Percentiles rank a stretch among this genome's conserved stretches.
Evolutionary conservation across 2,888 invertebrate genomes (phyloP).

Genomic region (Perithous albicinctus): DNA sequence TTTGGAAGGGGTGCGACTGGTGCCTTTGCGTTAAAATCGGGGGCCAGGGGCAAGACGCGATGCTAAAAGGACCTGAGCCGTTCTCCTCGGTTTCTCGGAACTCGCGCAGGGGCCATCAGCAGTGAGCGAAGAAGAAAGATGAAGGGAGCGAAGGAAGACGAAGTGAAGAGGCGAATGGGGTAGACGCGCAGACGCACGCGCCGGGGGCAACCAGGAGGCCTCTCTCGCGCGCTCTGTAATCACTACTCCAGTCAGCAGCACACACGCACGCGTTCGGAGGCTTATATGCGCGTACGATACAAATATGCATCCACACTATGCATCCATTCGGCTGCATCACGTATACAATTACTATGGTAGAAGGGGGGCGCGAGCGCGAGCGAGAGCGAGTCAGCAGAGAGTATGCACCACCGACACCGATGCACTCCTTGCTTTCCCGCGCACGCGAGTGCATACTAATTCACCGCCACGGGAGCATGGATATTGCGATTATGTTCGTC

Average conservation of each 20-base stretch:
- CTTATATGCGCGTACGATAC: conserved; percentile 53
- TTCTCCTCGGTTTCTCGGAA: conserved; percentile 67
- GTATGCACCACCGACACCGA: conserved; percentile 64
- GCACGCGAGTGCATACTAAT: conserved; percentile 78
- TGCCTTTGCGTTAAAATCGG: conserved; percentile 54
- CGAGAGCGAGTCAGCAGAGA: conserved; percentile 58
- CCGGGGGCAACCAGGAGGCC: conserved; percentile 83
- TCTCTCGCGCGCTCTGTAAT: conserved; percentile 82
- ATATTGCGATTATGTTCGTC: conserved; percentile 73
- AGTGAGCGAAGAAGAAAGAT: conserved; percentile 51
- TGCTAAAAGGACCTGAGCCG: conserved; percentile 57
- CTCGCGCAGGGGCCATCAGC: conserved; percentile 67
- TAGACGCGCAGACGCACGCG: conserved; percentile 82
- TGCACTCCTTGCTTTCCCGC: conserved; percentile 63
- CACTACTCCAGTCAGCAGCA: conserved; percentile 76
- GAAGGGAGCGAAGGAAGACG: conserved; percentile 37
- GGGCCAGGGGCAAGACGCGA: conserved; percentile 43
- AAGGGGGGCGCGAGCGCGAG: conserved; percentile 60
- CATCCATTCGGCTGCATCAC: conserved; percentile 60
- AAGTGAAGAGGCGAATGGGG: conserved; percentile 55
- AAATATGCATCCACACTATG: conserved; percentile 59
- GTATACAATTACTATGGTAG: conserved; percentile 65
- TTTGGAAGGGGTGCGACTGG: conserved; percentile 18
- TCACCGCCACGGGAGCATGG: conserved; percentile 73
- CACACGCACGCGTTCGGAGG: conserved; percentile 55